These are phyloP conservation scores for Autographa gamma DNA, from an alignment of 2,888 invertebrate species.

Conservation along the genomic window DNA sequence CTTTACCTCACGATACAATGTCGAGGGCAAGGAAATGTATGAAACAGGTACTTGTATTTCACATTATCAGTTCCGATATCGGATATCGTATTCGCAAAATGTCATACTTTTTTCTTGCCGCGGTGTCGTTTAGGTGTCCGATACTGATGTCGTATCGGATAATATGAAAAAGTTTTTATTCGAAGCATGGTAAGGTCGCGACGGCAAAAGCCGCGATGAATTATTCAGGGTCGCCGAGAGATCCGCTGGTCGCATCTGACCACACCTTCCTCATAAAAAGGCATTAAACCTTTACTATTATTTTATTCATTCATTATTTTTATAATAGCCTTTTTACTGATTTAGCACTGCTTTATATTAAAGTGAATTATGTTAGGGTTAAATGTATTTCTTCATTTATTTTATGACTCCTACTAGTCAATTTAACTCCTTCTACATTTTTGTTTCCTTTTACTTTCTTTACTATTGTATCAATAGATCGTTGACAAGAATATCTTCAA, in stretches of 20 bases:
- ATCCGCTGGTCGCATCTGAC: slow-evolving; percentile 63
- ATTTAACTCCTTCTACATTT: too few species aligned
- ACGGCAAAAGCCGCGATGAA: slow-evolving; percentile 76
- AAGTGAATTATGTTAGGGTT: neutral
- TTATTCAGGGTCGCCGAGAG: slow-evolving; percentile 77
- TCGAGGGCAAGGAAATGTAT: too few species aligned
- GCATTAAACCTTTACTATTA: slow-evolving; percentile 46
- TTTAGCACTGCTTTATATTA: neutral
- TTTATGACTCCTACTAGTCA: too few species aligned
- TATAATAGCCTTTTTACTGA: neutral
- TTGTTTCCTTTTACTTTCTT: too few species aligned
- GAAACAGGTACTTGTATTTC: too few species aligned
- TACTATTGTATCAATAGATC: neutral
- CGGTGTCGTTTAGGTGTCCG: too few species aligned
- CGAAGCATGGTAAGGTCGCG: slow-evolving; percentile 71
- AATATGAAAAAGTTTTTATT: slow-evolving; percentile 26
- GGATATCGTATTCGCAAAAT: too few species aligned
- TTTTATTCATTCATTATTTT: slow-evolving; percentile 39
- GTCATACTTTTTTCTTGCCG: too few species aligned
- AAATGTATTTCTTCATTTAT: neutral
- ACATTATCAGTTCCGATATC: too few species aligned
- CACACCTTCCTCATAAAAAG: slow-evolving; percentile 64
- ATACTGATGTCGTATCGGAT: too few species aligned
- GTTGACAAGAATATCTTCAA: neutral
- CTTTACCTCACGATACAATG: too few species aligned